These are phyloP conservation scores for Antedon mediterranea DNA, from an alignment of 53 echinoderm and acorn worm species.

Conservation along the genomic window DNA sequence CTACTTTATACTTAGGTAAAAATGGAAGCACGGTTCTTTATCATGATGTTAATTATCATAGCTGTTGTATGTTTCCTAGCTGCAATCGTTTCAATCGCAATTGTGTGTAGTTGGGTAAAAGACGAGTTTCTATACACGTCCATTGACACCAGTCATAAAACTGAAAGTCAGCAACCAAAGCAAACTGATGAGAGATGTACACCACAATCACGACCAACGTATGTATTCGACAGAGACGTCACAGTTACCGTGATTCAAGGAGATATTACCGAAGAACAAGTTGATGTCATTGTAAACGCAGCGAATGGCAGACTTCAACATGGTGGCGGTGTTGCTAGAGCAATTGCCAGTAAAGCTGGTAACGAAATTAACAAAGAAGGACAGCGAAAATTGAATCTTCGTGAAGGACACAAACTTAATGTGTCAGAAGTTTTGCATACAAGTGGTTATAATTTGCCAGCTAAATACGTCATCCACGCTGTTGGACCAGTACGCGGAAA, in stretches of 20 bases:
- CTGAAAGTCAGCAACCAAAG: too few species aligned
- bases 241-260: not conserved
- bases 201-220: too few species aligned
- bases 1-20: too few species aligned
- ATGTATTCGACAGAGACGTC: too few species aligned
- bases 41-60: too few species aligned
- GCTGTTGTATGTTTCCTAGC: too few species aligned
- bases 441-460: not conserved
- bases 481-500: not conserved
- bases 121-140: too few species aligned
- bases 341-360: not conserved
- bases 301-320: constrained; percentile 1
- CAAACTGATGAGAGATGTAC: too few species aligned
- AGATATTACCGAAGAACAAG: not conserved
- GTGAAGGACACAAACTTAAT: not conserved
- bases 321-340: not conserved
- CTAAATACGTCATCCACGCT: not conserved
- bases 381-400: not conserved
- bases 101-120: too few species aligned
- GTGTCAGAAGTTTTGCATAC: not conserved
- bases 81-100: too few species aligned
- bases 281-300: constrained; percentile 12
- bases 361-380: not conserved
- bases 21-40: too few species aligned
- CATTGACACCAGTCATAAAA: too few species aligned